Evolutionary conservation across 2,113 vertebrate species (phyloP), one percentile per base, ranked within the genome.

Genomic region (Pelecanus crispus): DNA sequence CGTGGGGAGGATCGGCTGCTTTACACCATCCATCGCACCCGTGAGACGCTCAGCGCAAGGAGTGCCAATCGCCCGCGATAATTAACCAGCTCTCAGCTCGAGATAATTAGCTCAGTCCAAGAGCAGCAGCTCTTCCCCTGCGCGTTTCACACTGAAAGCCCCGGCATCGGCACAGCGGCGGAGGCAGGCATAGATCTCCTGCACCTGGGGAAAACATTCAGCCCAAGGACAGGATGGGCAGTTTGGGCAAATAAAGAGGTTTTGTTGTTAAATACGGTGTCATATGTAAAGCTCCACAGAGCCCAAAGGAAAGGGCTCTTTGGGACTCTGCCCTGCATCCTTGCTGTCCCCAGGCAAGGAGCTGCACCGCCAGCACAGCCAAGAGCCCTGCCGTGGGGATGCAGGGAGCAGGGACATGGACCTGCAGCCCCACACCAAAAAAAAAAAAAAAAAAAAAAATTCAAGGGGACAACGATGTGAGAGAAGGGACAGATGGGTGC

Each of bases 281-380:
- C 7, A 15, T 3, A 11, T 1, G 10, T 34, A 86, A 72, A 82
- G 34, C 78, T 85, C 2, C 0, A 4, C 14, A 58, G 49, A 88
- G 40, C 74, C 52, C 19, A 6, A 50, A 85, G 17, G 31, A 5
- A 95, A 40, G 3, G 14, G 66, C 17, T 80, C 31, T 65, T 20
- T 13, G 11, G 21, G 71, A 25, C 53, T 59, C 68, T 49, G 68
- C 63, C 59, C 47, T 3, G 1, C 11, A 4, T 34, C 62, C 31
- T 61, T 44, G 28, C 45, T 8, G 4, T 55, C 26, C 16, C 65
- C 25, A 62, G 66, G 49, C 78, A 73, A 78, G 20, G 28, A 93
- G 3, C 7, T 0, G 0, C 12, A 40, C 4, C 1, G 0, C 4
- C 1, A 0, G 47, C 65, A 63, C 3, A 2, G 34, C 7, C 1